A percentile compares a stretch with the other conserved stretches of the same genome.
These are phyloP conservation scores for Trichacis sp. DNA, from an alignment of 2,888 invertebrate species.

Conservation along the genomic window DNA sequence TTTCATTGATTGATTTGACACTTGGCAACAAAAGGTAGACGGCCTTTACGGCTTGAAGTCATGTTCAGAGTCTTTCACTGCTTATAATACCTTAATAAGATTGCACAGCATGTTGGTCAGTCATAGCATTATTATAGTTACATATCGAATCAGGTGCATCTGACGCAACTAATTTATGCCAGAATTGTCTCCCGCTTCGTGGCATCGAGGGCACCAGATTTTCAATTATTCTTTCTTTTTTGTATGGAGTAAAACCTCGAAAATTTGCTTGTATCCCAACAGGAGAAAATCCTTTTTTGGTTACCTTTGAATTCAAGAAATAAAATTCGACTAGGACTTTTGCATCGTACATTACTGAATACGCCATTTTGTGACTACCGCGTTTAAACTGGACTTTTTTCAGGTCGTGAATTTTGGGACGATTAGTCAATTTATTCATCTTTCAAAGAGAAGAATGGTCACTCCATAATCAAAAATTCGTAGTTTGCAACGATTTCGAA, in stretches of 20 bases:
- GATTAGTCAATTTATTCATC: slow-evolving; percentile 2
- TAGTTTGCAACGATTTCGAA: neutral
- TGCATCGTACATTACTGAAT: slow-evolving; percentile 11
- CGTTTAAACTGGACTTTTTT: slow-evolving; percentile 19
- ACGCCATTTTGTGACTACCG: slow-evolving; percentile 15
- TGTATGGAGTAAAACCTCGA: slow-evolving; percentile 16
- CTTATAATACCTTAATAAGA: too few relatives aligned
- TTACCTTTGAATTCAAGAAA: slow-evolving; percentile 15
- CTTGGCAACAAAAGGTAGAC: too few relatives aligned
- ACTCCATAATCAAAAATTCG: slow-evolving; percentile 8
- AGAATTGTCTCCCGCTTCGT: slow-evolving; percentile 16
- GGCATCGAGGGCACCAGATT: slow-evolving; percentile 19
- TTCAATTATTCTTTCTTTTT: slow-evolving; percentile 20
- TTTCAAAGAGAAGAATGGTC: slow-evolving; percentile 13
- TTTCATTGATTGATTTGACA: too few relatives aligned
- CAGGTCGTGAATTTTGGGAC: slow-evolving; percentile 16
- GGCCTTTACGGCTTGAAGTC: too few relatives aligned
- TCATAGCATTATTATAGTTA: too few relatives aligned
- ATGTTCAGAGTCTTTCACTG: too few relatives aligned
- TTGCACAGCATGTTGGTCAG: too few relatives aligned
- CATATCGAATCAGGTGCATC: too few relatives aligned
- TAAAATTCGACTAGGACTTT: slow-evolving; percentile 10
- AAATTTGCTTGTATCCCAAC: neutral
- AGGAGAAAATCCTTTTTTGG: slow-evolving; percentile 12
- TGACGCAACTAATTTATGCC: slow-evolving; percentile 14